Evolutionary conservation across 2,113 vertebrate species (phyloP), one percentile per base, ranked within the genome.

Genomic region (Lasiurus cinereus): DNA sequence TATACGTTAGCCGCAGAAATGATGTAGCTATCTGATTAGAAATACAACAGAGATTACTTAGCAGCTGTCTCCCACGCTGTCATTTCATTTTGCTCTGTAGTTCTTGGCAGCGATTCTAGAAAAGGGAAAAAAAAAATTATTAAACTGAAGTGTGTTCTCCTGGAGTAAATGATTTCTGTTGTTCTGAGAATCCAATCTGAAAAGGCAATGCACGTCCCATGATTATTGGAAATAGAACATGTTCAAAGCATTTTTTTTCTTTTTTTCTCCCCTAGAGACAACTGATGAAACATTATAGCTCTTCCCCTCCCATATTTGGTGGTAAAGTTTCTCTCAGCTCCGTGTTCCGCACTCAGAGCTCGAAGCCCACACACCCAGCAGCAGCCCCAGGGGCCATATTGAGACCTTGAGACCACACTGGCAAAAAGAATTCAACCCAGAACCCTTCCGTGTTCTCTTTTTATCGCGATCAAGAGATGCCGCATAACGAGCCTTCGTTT

Each of bases 21-120:
- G 79, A 93, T 94, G 74, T 19, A 69, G 36, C 96, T 90, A 87
- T 96, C 96, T 85, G 96, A 89, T 80, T 88, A 95, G 95, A 96
- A 98, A 90, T 89, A 97, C 54, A 94, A 96, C 90, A 83, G 89
- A 92, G 70, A 72, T 96, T 93, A 74, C 91, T 96, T 97, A 92
- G 95, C 96, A 90, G 77, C 94, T 95, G 88, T 97, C 96, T 83
- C n/a, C 96, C 90, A 89, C 50, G 86, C 95, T 96, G 33, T 72
- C 85, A 92, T 97, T 96, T 83, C 96, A 54, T 96, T 97, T 97
- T 94, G 93, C 72, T 96, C 90, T 24, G 67, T 77, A 77, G 78
- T 88, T 96, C 85, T 95, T 96, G 97, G 96, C 93, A 97, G 96
- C 97, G 94, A 96, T 96, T 80, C 95, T 95, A 82, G 52, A 87